Evolutionary conservation across 2,888 invertebrate species (phyloP), one percentile per base, ranked within the genome.

Genomic region (Kryphioiulus occultus): DNA sequence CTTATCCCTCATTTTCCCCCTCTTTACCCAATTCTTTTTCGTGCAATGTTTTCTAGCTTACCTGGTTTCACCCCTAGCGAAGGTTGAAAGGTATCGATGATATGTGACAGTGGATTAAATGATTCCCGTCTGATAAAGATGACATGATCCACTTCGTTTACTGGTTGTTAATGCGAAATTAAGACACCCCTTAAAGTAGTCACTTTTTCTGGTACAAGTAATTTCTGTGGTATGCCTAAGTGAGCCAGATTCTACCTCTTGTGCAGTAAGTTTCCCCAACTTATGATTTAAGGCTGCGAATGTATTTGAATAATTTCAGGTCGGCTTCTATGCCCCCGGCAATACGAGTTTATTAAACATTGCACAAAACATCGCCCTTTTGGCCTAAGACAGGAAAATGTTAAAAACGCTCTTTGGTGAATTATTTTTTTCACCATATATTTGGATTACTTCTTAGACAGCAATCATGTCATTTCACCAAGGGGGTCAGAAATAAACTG

Each of bases 261-360:
- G 42, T 42, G 7, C 10, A 7, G 42, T 42, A 42, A 42, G 10
- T 42, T 10, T 10, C 42, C 42, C 59, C 59, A 59, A 59, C 59
- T 59, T 15, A n/a, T 47, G 59, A 59, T 19, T n/a, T n/a, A n/a
- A n/a, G 59, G 59, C 19, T n/a, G 19, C 19, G n/a, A n/a, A 19
- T 59, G n/a, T 3, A 19, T 59, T 59, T 59, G 59, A 59, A 59
- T 59, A 15, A 59, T 19, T 59, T 59, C n/a, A 59, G 59, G 59
- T 59, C 59, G 59, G 59, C 59, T n/a, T 59, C 19, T n/a, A 7
- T 12, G 59, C 59, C 59, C n/a, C 59, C 59, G 59, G 59, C 59
- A 59, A n/a, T 59, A 59, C 59, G n/a, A 59, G 59, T 59, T n/a
- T n/a, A 59, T 59, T n/a, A 59, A 59, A 59, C 59, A 59, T 59